Base-by-base conservation (phyloP, 1,140 invertebrate species). In the Hypothenemus hampei region DNA sequence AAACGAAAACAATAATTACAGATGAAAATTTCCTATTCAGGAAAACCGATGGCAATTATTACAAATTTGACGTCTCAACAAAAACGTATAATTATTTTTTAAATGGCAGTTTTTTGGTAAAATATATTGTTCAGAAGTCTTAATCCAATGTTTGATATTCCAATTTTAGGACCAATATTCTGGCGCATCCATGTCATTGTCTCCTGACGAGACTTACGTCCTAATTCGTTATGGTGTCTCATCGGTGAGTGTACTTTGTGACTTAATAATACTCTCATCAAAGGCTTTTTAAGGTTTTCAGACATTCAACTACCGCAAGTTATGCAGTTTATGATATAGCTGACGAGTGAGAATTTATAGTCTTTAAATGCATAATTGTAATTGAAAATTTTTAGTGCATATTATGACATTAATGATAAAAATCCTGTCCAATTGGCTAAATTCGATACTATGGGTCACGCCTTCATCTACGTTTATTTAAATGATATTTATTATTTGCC, bases 401-500 rank as follows among this genome's bases (percentile, higher is more conserved):
- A 68, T 5, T 69, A 61, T 13, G 31, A 72, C 3, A 65, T 82
- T 10, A 78, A 74, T 2, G 63, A 76, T 23, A 48, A 58, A 48
- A 41, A 41, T 29, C 35, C 52, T 24, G 35, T 63, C 3, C 73
- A 77, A 69, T 80, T 47, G 59, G 81, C 72, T 56, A 71, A 53
- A 61, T 87, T 78, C 83, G 78, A 73, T 57, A 79, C 78, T 0
- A 72, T 72, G 11, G 78, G 76, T 1, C 83, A 84, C 66, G 79
- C 76, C 1, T 64, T 89, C 21, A 80, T 85, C 13, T 87, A 88
- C 57, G 86, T 93, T 0, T 73, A 81, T 36, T 70, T 85, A 43
- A 91, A 92, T 61, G 84, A 93, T 66, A 75, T 96, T 37, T 95
- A 87, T 67, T 91, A 89, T 45, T 72, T 80, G 69, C 73, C 63